Base-by-base conservation (phyloP, 2,888 invertebrate genomes). In the Cremastinae sp. region DNA sequence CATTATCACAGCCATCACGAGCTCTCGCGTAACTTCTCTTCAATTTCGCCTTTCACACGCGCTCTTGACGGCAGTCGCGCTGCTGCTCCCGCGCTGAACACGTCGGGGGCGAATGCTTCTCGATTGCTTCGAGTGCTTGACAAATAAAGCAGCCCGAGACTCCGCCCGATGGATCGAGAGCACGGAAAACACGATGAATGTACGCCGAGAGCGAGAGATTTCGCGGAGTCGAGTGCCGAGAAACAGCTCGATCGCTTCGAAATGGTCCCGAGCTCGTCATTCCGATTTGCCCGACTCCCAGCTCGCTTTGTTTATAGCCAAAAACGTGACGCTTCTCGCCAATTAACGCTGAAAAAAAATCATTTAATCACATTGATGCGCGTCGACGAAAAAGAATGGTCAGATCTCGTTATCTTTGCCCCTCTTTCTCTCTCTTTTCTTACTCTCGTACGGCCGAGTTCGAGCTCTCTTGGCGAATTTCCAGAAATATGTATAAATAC, bases 401-500 rank as follows among this genome's bases (percentile, higher is more conserved):
- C 28, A 28, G 28, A 2, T 28, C 28, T 28, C 28, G 28, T 28
- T 28, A 28, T 5, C 28, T 28, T 28, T 5, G 2, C 28, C 28
- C 5, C 28, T 28, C 5, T 28, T 28, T 28, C 5, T 59, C 14
- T 45, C 35, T 59, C 1, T 16, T 51, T 59, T 35, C 69, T 71
- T 75, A 78, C 73, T 71, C 78, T 81, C 82, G 80, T 83, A 80
- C 75, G 81, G 83, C 85, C 85, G 83, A 82, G 83, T 84, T 86
- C 82, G 72, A 85, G 87, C 83, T 85, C 89, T 88, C 28, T 88
- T 89, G 89, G 89, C 89, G 84, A 80, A 85, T 83, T 84, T 88
- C 89, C 89, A 89, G 83, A 76, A 62, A 82, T 83, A 80, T 84
- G 83, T 87, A 87, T 88, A 89, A 88, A 89, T 87, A 88, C 85